phyloP scores from a whole-genome alignment of 2,888 invertebrate genomes.

The Ectemnius cavifrons region DNA sequence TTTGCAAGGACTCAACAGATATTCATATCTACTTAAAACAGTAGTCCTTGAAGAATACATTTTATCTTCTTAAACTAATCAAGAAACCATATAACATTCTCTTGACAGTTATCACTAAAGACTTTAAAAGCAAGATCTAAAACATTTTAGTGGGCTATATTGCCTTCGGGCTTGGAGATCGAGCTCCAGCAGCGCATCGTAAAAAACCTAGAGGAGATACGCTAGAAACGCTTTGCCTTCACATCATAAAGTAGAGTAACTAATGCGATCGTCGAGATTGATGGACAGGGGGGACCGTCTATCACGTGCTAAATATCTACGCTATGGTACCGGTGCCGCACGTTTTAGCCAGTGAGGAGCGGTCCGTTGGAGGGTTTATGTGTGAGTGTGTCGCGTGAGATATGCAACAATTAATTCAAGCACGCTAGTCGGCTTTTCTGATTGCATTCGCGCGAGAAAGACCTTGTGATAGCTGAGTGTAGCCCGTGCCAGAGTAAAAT shows the following conservation, averaged over 20 bases:
- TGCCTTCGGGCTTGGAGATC: too few species aligned
- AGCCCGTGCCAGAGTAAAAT: slow-evolving; percentile 56
- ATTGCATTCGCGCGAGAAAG: slow-evolving; percentile 51
- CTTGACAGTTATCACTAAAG: too few species aligned
- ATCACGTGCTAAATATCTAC: slow-evolving; percentile 42
- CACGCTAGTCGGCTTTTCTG: slow-evolving; percentile 54
- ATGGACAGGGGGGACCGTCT: slow-evolving; percentile 23
- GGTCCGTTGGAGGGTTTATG: not conserved
- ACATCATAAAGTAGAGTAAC: too few species aligned
- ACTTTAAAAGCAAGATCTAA: too few species aligned
- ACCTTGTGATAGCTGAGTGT: slow-evolving; percentile 28
- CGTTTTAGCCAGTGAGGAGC: not conserved
- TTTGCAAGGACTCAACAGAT: not conserved
- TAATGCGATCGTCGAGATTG: slow-evolving; percentile 2
- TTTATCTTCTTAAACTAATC: too few species aligned
- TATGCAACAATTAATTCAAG: slow-evolving; percentile 60
- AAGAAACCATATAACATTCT: too few species aligned
- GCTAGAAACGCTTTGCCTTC: too few species aligned
- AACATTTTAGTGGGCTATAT: too few species aligned
- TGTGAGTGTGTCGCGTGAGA: slow-evolving; percentile 43
- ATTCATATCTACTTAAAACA: too few species aligned
- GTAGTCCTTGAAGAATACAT: too few species aligned
- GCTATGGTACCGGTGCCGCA: slow-evolving; percentile 11
- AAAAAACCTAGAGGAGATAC: too few species aligned
- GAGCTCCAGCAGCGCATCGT: too few species aligned